A percentile compares a stretch with the other conserved stretches of the same genome.
These are phyloP conservation scores for Suncus etruscus DNA, from an alignment of 2,113 vertebrate species.

Conservation along the genomic window DNA sequence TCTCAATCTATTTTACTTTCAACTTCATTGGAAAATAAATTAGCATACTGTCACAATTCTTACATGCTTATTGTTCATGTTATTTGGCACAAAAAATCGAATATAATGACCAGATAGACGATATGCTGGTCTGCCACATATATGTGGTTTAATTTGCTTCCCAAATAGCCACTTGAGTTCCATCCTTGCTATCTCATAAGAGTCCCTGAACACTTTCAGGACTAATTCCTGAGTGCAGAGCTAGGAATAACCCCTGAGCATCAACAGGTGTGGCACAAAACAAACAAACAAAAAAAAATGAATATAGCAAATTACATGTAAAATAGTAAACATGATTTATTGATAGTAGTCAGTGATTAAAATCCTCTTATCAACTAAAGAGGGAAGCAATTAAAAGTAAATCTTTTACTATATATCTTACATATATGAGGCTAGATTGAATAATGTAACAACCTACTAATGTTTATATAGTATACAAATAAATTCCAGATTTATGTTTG, in stretches of 20 bases:
- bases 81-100: not conserved
- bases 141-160: too few relatives aligned
- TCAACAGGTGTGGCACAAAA: too few relatives aligned
- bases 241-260: too few relatives aligned
- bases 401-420: not conserved
- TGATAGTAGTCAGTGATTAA: conserved; percentile 26
- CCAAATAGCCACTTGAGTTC: too few relatives aligned
- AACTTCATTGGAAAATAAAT: not conserved
- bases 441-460: not conserved
- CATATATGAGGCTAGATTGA: not conserved
- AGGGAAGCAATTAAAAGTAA: conserved; percentile 3
- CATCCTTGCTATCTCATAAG: too few relatives aligned
- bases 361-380: conserved; percentile 34
- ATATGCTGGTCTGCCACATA: too few relatives aligned
- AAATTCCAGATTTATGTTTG: conserved; percentile 60
- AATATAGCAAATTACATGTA: not conserved
- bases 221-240: too few relatives aligned
- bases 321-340: conserved; percentile 17
- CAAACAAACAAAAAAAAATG: too few relatives aligned
- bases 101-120: too few relatives aligned
- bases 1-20: not conserved
- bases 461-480: conserved; percentile 43
- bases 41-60: not conserved
- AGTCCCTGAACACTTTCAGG: too few relatives aligned
- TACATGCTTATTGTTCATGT: not conserved